Conservation (phyloP, 1,140 invertebrate species). For the Sycophila sp. region DNA sequence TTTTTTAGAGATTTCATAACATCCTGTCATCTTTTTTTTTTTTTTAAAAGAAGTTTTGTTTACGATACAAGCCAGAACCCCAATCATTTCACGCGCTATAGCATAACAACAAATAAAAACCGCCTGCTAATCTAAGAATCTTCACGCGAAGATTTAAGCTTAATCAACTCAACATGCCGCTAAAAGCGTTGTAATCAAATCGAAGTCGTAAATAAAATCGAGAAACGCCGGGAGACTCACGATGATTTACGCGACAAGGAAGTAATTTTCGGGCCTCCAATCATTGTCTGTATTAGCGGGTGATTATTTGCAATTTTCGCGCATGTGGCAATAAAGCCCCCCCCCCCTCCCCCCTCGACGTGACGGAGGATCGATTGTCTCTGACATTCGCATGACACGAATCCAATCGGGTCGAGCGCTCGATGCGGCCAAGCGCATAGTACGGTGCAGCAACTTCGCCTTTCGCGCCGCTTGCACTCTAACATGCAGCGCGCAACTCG, state of each 20-base stretch:
- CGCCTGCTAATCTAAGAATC: too few species aligned
- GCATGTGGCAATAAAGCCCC: not conserved
- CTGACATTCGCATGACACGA: constrained; percentile 11
- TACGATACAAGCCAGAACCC: too few species aligned
- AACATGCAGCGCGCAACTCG: constrained; percentile 9
- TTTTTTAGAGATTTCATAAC: too few species aligned
- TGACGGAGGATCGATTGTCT: not conserved
- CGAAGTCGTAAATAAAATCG: not conserved
- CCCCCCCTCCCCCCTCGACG: too few species aligned
- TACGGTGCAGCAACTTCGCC: too few species aligned
- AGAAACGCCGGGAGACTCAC: not conserved
- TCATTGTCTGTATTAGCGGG: constrained; percentile 1
- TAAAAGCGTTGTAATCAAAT: not conserved
- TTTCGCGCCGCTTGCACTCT: not conserved
- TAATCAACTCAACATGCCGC: too few species aligned
- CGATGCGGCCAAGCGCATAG: constrained; percentile 8
- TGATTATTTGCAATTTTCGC: constrained; percentile 16
- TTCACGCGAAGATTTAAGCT: too few species aligned
- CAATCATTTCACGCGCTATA: too few species aligned
- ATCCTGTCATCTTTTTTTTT: too few species aligned
- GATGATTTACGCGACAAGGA: constrained; percentile 3
- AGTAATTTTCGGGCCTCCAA: constrained; percentile 20
- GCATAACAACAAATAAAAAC: too few species aligned
- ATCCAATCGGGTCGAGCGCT: not conserved
- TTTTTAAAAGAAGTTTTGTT: too few species aligned